A percentile compares a stretch with the other conserved stretches of the same genome.
Evolutionary conservation across 1,140 invertebrate species (phyloP).

Genomic region (honey bee (Apis mellifera)): Amel_HAv3.1 CM009935.2:1329501-1330000

Average conservation of each 20-base stretch:
- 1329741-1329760: not conserved
- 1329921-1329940: too few relatives aligned
- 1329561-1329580: conserved; percentile 5
- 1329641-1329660: conserved; percentile 12
- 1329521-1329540: conserved; percentile 37
- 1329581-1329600: conserved; percentile 28
- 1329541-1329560: conserved; percentile 1
- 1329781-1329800: not conserved
- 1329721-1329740: not conserved
- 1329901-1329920: not conserved
- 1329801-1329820: not conserved
- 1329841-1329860: not conserved
- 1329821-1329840: not conserved
- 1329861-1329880: not conserved
- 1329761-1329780: not conserved
- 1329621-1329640: not conserved
- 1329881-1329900: not conserved
- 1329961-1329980: too few relatives aligned
- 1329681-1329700: not conserved
- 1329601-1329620: conserved; percentile 13
- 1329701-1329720: not conserved
- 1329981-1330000: too few relatives aligned
- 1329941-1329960: too few relatives aligned
- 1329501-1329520: conserved; percentile 52
- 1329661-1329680: not conserved